These are phyloP conservation scores for Tretioscincus oriximinensis DNA, from an alignment of 2,113 vertebrate genomes.

Conservation along the genomic window DNA sequence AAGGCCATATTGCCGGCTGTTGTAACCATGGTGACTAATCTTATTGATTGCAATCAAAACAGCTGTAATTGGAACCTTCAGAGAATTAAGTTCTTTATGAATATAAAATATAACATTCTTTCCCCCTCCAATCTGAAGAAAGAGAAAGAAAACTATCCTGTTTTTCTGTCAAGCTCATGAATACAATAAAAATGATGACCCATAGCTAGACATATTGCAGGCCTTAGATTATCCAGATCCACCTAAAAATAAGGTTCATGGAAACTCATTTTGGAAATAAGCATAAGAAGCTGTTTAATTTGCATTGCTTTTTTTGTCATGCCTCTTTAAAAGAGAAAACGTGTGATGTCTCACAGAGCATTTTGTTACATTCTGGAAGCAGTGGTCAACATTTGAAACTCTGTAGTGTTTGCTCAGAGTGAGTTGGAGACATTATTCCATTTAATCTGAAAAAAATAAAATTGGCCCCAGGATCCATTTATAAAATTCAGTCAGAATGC, in stretches of 20 bases:
- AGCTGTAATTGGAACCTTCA: neutral
- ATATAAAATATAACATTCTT: neutral
- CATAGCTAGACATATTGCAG: conserved; percentile 42
- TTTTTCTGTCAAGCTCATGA: conserved; percentile 33
- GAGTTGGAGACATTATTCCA: too few relatives aligned
- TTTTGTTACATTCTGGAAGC: neutral
- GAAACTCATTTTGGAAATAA: conserved; percentile 42
- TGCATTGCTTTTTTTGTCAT: conserved; percentile 18
- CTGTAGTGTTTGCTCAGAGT: too few relatives aligned
- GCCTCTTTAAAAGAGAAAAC: neutral
- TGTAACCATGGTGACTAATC: conserved; percentile 2
- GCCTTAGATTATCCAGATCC: conserved; percentile 42
- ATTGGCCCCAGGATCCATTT: too few relatives aligned
- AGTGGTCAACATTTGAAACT: neutral
- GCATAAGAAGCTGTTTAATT: conserved; percentile 50
- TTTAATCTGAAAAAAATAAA: too few relatives aligned
- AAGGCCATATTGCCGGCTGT: conserved; percentile 16
- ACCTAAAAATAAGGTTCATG: conserved; percentile 41
- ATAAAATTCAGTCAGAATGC: too few relatives aligned
- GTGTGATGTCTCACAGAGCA: neutral
- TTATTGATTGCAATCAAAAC: conserved; percentile 21
- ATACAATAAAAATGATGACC: conserved; percentile 43
- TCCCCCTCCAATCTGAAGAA: neutral
- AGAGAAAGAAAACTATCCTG: conserved; percentile 39
- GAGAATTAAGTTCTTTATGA: neutral